Base-by-base conservation (phyloP, 2,888 invertebrate genomes). In the Fragum whitleyi region DNA sequence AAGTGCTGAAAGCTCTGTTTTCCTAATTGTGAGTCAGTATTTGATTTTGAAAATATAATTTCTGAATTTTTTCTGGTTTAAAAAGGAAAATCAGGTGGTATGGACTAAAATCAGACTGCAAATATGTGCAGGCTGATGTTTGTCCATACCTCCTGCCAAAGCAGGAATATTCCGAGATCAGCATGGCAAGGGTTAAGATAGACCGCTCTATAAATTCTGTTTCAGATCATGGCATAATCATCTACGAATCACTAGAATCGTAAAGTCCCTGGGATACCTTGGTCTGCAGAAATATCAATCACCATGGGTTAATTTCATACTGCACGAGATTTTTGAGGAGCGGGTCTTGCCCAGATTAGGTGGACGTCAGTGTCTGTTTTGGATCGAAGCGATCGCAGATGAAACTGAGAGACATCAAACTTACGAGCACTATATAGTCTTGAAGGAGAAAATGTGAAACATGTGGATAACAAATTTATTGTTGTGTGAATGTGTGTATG, bases 161-260 rank as follows among this genome's bases (percentile, higher is more conserved):
- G n/a, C n/a, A n/a, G n/a, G n/a, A n/a, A n/a, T n/a, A n/a, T n/a
- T n/a, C n/a, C n/a, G n/a, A n/a, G n/a, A n/a, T n/a, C n/a, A n/a
- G n/a, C n/a, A n/a, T n/a, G n/a, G n/a, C n/a, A n/a, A n/a, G n/a
- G n/a, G n/a, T n/a, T n/a, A n/a, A n/a, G n/a, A n/a, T n/a, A n/a
- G n/a, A n/a, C n/a, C n/a, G n/a, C n/a, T n/a, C n/a, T n/a, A n/a
- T n/a, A n/a, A n/a, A n/a, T n/a, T 36, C 32, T 23, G 7, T 67
- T 67, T 42, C 53, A 69, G 69, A 6, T 69, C 69, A 11, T 14
- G n/a, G 23, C 69, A 69, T 23, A 69, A 69, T 21, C 69, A 69
- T 51, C 21, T 69, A 51, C 51, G 69, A 6, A 69, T 69, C 21
- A 69, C 69, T 7, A 29, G 69, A 36, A 69, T 69, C 53, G n/a